Evolutionary conservation across 1,140 invertebrate genomes (phyloP).

Genomic region (Tetramorium alpestre): DNA sequence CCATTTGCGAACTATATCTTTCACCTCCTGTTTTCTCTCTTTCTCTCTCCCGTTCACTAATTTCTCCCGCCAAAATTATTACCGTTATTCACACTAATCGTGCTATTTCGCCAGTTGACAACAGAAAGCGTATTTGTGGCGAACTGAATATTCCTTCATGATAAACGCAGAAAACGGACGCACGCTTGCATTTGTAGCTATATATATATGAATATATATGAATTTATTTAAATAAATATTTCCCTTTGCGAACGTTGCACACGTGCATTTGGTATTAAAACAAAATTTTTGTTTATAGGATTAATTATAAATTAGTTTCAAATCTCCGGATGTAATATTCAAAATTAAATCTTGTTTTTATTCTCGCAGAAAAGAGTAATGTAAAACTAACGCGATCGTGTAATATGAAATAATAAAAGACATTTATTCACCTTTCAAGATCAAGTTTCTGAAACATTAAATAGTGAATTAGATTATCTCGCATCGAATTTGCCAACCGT

Average conservation of each 20-base stretch:
- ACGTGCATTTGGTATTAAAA: conserved; percentile 3
- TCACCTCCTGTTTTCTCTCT: not conserved
- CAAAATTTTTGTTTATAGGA: not conserved
- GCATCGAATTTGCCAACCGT: not conserved
- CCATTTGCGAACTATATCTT: conserved; percentile 28
- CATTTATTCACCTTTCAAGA: not conserved
- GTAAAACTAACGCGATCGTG: not conserved
- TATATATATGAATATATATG: not conserved
- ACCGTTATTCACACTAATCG: conserved; percentile 48
- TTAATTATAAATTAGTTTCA: conserved; percentile 27
- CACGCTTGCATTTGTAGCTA: not conserved
- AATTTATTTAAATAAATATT: conserved; percentile 40
- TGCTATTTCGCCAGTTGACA: conserved; percentile 41
- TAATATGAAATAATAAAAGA: not conserved
- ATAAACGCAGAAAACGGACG: conserved; percentile 44
- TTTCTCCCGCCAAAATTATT: conserved; percentile 41
- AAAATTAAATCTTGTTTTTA: conserved; percentile 12
- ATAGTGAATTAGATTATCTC: not conserved
- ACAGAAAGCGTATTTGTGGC: conserved; percentile 47
- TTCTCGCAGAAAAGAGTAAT: not conserved
- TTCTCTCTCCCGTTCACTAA: conserved; percentile 31
- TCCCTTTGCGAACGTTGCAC: conserved; percentile 13
- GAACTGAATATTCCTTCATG: conserved; percentile 35
- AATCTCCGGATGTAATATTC: not conserved
- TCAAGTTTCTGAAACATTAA: not conserved